phyloP scores from a whole-genome alignment of 2,797 vertebrate species.

The Brachymystax lenok region DNA sequence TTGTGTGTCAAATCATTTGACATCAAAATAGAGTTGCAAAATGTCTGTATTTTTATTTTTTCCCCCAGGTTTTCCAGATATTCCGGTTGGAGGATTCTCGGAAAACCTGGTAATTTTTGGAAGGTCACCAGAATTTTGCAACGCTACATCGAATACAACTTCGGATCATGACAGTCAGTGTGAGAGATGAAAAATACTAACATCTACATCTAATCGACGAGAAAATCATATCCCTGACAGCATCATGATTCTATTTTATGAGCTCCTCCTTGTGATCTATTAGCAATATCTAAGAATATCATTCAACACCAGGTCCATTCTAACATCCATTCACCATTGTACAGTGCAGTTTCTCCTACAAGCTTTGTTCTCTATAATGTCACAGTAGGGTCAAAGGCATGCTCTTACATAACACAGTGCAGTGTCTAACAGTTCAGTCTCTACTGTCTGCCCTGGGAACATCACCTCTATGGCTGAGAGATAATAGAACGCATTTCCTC shows the following conservation, averaged over 20 bases:
- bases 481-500: neutral
- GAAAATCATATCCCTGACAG: neutral
- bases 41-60: no score
- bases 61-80: no score
- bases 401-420: conserved; percentile 45
- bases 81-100: neutral
- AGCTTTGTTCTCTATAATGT: conserved; percentile 39
- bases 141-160: conserved; percentile 1
- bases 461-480: conserved; percentile 6
- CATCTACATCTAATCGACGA: neutral
- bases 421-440: conserved; percentile 25
- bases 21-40: neutral
- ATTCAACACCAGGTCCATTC: neutral
- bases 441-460: conserved; percentile 22
- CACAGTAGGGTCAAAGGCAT: conserved; percentile 8
- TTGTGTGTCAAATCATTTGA: neutral
- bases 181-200: neutral
- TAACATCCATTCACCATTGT: no score
- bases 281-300: neutral
- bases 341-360: conserved; percentile 12
- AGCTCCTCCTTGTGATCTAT: no score
- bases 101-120: neutral
- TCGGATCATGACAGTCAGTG: neutral
- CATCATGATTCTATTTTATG: neutral
- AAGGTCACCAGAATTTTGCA: neutral